These are phyloP conservation scores for Megalopta genalis DNA, from an alignment of 1,140 invertebrate species.

Conservation along the genomic window DNA sequence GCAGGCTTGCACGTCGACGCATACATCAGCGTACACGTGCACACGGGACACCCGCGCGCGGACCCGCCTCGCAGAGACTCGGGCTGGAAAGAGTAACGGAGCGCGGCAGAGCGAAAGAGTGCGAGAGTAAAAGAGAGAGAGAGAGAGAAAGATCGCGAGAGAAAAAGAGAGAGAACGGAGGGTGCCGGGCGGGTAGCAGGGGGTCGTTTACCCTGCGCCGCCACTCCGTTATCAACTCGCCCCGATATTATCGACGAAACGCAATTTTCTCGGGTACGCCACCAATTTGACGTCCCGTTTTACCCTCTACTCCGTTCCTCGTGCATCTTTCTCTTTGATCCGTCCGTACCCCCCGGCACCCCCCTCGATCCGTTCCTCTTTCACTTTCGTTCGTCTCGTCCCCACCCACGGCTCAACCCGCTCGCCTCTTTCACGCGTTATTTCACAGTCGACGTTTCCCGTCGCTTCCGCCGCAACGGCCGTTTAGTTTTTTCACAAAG, in stretches of 20 bases:
- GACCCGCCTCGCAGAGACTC: background rate
- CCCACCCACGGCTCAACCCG: too few species aligned
- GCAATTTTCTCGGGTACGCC: conserved; percentile 55
- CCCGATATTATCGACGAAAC: conserved; percentile 62
- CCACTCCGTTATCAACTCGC: conserved; percentile 53
- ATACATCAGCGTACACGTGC: conserved; percentile 60
- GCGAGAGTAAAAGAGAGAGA: background rate
- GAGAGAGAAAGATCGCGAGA: too few species aligned
- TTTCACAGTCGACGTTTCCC: too few species aligned
- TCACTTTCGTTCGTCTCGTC: background rate
- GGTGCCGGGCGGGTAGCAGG: conserved; percentile 33
- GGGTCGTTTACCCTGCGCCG: conserved; percentile 59
- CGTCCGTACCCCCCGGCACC: background rate
- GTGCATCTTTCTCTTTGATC: conserved; percentile 16
- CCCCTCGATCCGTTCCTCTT: background rate
- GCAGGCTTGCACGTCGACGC: conserved; percentile 58
- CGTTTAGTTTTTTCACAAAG: too few species aligned
- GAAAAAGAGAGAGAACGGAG: too few species aligned
- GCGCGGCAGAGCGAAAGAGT: conserved; percentile 6
- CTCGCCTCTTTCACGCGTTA: too few species aligned
- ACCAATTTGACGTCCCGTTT: conserved; percentile 57
- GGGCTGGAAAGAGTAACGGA: background rate
- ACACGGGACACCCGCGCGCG: conserved; percentile 29
- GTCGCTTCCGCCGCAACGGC: too few species aligned
- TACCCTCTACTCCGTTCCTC: background rate